Evolutionary conservation across 2,113 vertebrate species (phyloP), one percentile per base, ranked within the genome.

Genomic region (Circaetus gallicus): DNA sequence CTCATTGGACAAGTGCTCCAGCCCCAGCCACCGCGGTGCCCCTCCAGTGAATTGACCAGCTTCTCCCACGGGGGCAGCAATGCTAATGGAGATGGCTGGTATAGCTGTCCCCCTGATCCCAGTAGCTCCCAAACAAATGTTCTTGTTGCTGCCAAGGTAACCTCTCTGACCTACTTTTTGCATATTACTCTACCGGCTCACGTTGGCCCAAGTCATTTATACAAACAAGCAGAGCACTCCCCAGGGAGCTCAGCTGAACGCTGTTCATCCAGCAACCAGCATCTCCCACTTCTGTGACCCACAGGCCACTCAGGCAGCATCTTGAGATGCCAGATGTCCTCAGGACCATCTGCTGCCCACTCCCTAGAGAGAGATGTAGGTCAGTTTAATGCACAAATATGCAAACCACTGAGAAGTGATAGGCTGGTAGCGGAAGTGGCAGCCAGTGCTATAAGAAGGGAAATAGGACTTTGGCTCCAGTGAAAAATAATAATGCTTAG

Each of bases 111-210:
- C 29, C 3, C 31, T 14, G 16, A 76, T 52, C 22, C 40, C n/a
- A 66, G 24, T 9, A 93, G 26, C 47, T 71, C 40, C 9, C 70
- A 76, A 62, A 58, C 4, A 50, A 77, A 77, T 26, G 7, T 63
- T 88, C 66, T 59, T 2, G 1, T 20, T 76, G 43, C 43, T 82
- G 47, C 42, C 49, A 74, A 82, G 56, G 40, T 82, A 92, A 91
- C 84, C 78, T 86, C 11, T 52, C 62, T 73, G 66, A 82, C 49
- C 78, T 77, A 17, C 58, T 90, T 82, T 55, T 49, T 90, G 15
- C 49, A 32, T 9, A 8, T 69, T 53, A 82, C 40, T 0, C 0
- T 72, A 28, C 21, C 0, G 1, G 34, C 31, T 94, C 31, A 49
- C 1, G 6, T 24, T 55, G 28, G 43, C 66, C 84, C 67, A 11